Evolutionary conservation across 2,797 vertebrate genomes (phyloP).

Genomic region (Anabas testudineus): DNA sequence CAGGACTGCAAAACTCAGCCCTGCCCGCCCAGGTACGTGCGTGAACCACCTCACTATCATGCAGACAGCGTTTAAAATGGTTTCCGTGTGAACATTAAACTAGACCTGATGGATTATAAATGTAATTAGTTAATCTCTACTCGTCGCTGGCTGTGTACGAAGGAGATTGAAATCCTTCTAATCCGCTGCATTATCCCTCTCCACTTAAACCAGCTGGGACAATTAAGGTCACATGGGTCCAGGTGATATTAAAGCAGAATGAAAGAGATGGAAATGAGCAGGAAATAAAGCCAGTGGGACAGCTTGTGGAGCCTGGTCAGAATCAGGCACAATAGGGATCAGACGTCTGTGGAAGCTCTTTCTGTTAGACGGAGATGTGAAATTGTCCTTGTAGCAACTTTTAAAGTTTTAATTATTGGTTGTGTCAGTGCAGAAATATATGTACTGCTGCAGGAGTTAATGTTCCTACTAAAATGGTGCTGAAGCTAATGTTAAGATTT

Average conservation of each 20-base stretch:
- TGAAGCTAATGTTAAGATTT: too few relatives aligned
- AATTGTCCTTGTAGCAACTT: constrained; percentile 40
- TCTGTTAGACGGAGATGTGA: constrained; percentile 37
- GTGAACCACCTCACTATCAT: constrained; percentile 54
- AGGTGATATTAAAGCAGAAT: constrained; percentile 45
- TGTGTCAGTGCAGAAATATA: constrained; percentile 17
- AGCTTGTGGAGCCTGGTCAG: constrained; percentile 47
- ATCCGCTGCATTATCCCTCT: constrained; percentile 36
- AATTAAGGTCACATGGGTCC: constrained; percentile 44
- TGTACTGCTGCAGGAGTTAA: constrained; percentile 4
- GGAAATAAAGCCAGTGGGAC: constrained; percentile 72
- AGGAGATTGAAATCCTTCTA: constrained; percentile 44
- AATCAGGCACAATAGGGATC: constrained; percentile 50
- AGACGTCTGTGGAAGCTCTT: constrained; percentile 41
- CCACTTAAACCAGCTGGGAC: constrained; percentile 32
- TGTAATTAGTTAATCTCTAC: constrained; percentile 45
- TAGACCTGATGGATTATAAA: constrained; percentile 44
- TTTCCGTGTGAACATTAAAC: constrained; percentile 31
- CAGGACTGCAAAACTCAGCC: constrained; percentile 90
- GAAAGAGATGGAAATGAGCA: constrained; percentile 63
- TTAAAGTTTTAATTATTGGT: background rate
- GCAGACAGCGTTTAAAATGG: constrained; percentile 34
- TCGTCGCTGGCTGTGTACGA: constrained; percentile 43
- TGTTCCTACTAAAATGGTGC: background rate
- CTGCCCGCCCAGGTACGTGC: constrained; percentile 91